Evolutionary conservation across 2,797 vertebrate species (phyloP), one percentile per base, ranked within the genome.

Genomic region (Lepus townsendii): DNA sequence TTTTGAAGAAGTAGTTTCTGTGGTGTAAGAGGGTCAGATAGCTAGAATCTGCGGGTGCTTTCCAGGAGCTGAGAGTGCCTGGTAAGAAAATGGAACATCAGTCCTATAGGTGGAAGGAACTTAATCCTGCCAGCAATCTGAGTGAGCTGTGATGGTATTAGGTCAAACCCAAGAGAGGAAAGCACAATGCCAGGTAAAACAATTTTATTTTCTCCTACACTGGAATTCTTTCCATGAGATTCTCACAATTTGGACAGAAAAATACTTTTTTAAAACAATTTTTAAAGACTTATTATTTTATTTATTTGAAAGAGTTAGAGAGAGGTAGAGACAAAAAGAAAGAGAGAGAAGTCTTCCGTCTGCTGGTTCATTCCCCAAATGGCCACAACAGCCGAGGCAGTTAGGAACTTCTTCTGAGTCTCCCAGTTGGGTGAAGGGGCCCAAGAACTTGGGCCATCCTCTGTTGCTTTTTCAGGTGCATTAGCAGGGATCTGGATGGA

Each of bases 151-250:
- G 12, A 20, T 77, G n/a, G 52, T 16, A 69, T 32, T n/a, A 73
- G 38, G 8, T n/a, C 27, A 78, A 71, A 32, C 47, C 11, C 32
- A 0, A 3, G 5, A 72, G 17, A 57, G 26, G 62, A 57, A 77
- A 22, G 2, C 1, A 52, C 24, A 60, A 73, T 12, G 8, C 5
- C 60, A 11, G 24, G 22, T 54, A 78, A 85, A 68, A 3, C 63
- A 63, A n/a, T 0, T 19, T 73, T n/a, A 83, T 73, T 83, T 24
- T 50, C 22, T 90, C 32, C 22, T 42, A 63, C 14, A 22, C 0
- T 82, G 72, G 2, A 92, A 66, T 90, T 66, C 27, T 88, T 93
- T 92, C 20, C 13, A 50, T n/a, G 30, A 57, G 4, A 78, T 78
- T 5, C 7, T 93, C n/a, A 12, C 2, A 90, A 10, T 83, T 57